Evolutionary conservation across 2,888 invertebrate genomes (phyloP).

Genomic region (Brassicogethes aeneus): DNA sequence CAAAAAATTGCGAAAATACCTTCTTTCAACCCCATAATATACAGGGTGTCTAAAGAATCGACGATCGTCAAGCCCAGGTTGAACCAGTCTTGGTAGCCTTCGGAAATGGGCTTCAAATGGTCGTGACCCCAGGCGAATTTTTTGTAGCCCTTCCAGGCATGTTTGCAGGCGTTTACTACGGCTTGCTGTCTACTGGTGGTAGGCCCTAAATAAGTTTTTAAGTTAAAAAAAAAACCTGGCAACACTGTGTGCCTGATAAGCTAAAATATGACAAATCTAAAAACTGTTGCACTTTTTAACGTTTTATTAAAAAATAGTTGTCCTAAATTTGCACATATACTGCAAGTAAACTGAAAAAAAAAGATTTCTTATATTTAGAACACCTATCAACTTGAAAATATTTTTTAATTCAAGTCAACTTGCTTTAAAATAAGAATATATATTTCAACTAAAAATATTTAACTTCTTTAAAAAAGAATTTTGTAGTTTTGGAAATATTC

Average conservation of each 20-base stretch:
- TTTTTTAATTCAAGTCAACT: no score
- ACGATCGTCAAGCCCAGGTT: constrained; percentile 92
- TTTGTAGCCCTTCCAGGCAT: constrained; percentile 93
- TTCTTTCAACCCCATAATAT: constrained; percentile 88
- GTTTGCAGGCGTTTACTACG: constrained; percentile 81
- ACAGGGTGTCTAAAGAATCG: constrained; percentile 91
- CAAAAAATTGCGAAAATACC: constrained; percentile 44
- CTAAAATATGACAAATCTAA: background rate
- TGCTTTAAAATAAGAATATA: no score
- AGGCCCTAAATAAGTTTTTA: constrained; percentile 52
- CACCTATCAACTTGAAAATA: no score
- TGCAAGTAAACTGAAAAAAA: background rate
- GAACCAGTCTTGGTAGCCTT: constrained; percentile 87
- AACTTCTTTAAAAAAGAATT: no score
- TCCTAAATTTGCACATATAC: constrained; percentile 1
- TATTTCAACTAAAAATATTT: no score
- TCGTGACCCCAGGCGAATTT: constrained; percentile 96
- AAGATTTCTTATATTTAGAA: no score
- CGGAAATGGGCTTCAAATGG: constrained; percentile 85
- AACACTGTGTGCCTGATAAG: no score
- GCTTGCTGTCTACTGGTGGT: constrained; percentile 73
- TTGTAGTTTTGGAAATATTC: no score
- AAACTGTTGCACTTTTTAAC: background rate
- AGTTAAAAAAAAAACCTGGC: constrained; percentile 1
- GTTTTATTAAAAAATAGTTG: constrained; percentile 3